A percentile compares a stretch with the other conserved stretches of the same genome.
phyloP scores from a whole-genome alignment of 1,140 invertebrate species.

The Antheraea mylitta region DNA sequence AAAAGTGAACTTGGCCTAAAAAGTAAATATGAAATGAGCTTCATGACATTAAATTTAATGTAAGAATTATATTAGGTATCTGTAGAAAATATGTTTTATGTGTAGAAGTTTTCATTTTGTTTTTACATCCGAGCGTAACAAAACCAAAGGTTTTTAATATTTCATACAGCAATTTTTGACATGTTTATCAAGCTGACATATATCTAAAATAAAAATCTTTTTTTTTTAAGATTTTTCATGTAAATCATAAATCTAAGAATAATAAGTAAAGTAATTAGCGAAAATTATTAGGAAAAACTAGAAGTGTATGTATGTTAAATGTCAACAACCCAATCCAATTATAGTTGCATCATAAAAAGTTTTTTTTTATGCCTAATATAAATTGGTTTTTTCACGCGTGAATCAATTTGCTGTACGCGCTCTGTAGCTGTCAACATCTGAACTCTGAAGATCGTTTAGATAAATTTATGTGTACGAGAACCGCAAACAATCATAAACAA shows the following conservation, averaged over 20 bases:
- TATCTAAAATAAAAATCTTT: too few species aligned
- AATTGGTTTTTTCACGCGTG: conserved; percentile 53
- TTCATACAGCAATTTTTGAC: too few species aligned
- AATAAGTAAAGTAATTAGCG: conserved; percentile 45
- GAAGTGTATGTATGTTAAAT: conserved; percentile 36
- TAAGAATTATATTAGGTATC: too few species aligned
- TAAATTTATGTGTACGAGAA: neutral
- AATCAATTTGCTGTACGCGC: conserved; percentile 43
- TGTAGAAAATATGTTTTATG: too few species aligned
- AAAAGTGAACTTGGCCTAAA: too few species aligned
- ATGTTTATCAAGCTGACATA: too few species aligned
- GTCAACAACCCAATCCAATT: conserved; percentile 63
- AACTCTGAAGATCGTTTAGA: conserved; percentile 15
- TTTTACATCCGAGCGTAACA: too few species aligned
- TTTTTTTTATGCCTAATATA: conserved; percentile 45
- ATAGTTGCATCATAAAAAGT: conserved; percentile 54
- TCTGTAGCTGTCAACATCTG: conserved; percentile 32
- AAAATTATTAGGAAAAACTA: conserved; percentile 30
- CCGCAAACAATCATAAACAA: conserved; percentile 4
- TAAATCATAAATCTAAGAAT: conserved; percentile 13
- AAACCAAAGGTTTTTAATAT: too few species aligned
- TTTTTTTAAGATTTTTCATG: too few species aligned
- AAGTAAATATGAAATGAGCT: too few species aligned
- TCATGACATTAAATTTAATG: too few species aligned
- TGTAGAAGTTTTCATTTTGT: too few species aligned